Percentiles rank a stretch among this genome's conserved stretches.
Conservation (phyloP, 92 coral and sea anemone genomes). For the Actinernus sp. region DNA sequence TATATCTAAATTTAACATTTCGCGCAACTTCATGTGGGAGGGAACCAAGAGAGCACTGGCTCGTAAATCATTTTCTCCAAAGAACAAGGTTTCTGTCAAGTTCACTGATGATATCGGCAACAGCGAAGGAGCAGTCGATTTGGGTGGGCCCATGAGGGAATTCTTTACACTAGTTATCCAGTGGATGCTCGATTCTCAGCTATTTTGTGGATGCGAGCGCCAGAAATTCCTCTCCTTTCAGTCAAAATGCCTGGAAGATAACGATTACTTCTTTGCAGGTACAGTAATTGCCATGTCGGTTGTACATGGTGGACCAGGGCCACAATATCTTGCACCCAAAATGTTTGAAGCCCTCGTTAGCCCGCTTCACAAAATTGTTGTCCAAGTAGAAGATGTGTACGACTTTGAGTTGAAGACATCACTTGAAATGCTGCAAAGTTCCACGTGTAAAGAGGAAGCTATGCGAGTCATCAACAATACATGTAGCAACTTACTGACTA, state of each 20-base stretch:
- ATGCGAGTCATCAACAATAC: not conserved
- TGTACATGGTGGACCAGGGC: slow-evolving; percentile 27
- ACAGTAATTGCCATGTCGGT: slow-evolving; percentile 21
- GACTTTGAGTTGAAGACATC: slow-evolving; percentile 15
- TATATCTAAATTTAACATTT: slow-evolving; percentile 64
- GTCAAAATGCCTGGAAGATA: slow-evolving; percentile 16
- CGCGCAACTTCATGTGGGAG: slow-evolving; percentile 77
- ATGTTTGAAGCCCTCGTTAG: slow-evolving; percentile 17
- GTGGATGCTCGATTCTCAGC: not conserved
- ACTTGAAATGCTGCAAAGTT: not conserved
- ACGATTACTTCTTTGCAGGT: slow-evolving; percentile 30
- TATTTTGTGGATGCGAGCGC: slow-evolving; percentile 7
- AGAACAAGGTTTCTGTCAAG: slow-evolving; percentile 67
- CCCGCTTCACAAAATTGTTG: slow-evolving; percentile 5
- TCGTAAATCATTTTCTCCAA: slow-evolving; percentile 60
- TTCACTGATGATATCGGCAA: slow-evolving; percentile 75
- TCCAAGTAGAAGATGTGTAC: slow-evolving; percentile 13
- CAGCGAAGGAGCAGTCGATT: slow-evolving; percentile 67
- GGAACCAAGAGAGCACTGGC: slow-evolving; percentile 71
- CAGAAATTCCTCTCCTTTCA: slow-evolving; percentile 12
- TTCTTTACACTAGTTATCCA: slow-evolving; percentile 4
- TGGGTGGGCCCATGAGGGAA: slow-evolving; percentile 33
- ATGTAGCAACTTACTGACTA: not conserved
- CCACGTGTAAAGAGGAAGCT: not conserved
- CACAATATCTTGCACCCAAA: slow-evolving; percentile 11